Base-by-base conservation (phyloP, 2,797 vertebrate genomes). In the Orientallactaga sibirica region DNA sequence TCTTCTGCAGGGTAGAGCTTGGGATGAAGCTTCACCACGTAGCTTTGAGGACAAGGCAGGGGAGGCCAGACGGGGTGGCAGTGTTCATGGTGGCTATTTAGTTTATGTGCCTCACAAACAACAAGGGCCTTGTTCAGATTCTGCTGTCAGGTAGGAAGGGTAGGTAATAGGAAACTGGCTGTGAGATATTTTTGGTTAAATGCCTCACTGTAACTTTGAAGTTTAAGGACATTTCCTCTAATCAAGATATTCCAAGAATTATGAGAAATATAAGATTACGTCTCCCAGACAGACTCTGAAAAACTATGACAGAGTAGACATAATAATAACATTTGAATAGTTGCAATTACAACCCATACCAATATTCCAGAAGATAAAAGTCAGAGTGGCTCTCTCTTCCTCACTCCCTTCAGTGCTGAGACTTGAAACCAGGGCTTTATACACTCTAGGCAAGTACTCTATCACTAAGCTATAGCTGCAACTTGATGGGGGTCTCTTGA, bases 261-360 rank as follows among this genome's bases (percentile, higher is more conserved):
- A 20, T 91, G 43, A 84, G 90, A 74, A 92, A 91, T 58, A 37
- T 91, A 77, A 64, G 27, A 55, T 66, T 67, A 67, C 66, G 37
- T 75, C 48, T 67, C 48, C 29, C 43, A 48, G 68, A 88, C 58
- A 80, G 68, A 84, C 5, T n/a, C 5, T 61, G 68, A 24, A 52
- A 88, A 92, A 67, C 22, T 29, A 20, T 33, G 68, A 85, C 33
- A 68, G 48, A 52, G 62, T 62, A 84, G 91, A 25, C 76, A 80
- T 80, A 85, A 87, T 88, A 83, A 84, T 37, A 76, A 82, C 58
- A 33, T 67, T 88, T 67, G 24, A 74, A 84, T 84, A 79, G 61
- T 88, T 71, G 33, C 3, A 84, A 43, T 48, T 77, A 58, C 41
- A 52, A 37, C 27, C 37, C 43, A 62, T 16, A n/a, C 58, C n/a